phyloP scores from a whole-genome alignment of 2,797 vertebrate species.

The Prionace glauca region DNA sequence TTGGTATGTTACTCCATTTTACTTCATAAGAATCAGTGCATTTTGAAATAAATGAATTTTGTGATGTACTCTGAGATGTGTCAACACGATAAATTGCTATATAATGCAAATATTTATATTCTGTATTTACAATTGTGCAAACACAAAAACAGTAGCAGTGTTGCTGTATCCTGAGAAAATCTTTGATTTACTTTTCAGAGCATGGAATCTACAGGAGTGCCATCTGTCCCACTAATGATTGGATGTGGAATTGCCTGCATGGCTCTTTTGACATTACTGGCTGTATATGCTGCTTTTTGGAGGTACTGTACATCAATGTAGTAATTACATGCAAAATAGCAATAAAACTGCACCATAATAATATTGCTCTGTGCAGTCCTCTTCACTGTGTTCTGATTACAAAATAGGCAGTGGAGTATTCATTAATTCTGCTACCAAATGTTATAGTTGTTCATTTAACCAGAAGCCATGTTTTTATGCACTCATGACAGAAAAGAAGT shows the following conservation, averaged over 20 bases:
- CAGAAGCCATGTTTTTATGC: no score
- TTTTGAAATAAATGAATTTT: not conserved
- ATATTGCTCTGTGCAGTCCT: not conserved
- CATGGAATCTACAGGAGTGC: slow-evolving; percentile 80
- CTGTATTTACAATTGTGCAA: not conserved
- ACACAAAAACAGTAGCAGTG: not conserved
- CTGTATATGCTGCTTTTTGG: slow-evolving; percentile 95
- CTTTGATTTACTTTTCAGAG: slow-evolving; percentile 56
- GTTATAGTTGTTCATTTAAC: not conserved
- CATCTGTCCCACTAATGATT: slow-evolving; percentile 93
- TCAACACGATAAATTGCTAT: not conserved
- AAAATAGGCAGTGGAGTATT: not conserved
- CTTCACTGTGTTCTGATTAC: not conserved
- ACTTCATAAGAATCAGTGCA: not conserved
- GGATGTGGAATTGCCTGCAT: slow-evolving; percentile 93
- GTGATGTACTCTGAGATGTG: not conserved
- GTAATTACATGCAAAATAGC: not conserved
- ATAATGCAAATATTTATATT: not conserved
- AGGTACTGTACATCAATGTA: slow-evolving; percentile 60
- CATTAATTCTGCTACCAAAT: not conserved
- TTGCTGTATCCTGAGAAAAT: not conserved
- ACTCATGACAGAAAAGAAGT: not conserved
- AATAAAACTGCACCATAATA: not conserved
- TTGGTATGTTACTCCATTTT: not conserved
- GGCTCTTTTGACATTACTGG: slow-evolving; percentile 83